These are phyloP conservation scores for Malacoraja senta DNA, from an alignment of 2,797 vertebrate genomes.

Conservation along the genomic window DNA sequence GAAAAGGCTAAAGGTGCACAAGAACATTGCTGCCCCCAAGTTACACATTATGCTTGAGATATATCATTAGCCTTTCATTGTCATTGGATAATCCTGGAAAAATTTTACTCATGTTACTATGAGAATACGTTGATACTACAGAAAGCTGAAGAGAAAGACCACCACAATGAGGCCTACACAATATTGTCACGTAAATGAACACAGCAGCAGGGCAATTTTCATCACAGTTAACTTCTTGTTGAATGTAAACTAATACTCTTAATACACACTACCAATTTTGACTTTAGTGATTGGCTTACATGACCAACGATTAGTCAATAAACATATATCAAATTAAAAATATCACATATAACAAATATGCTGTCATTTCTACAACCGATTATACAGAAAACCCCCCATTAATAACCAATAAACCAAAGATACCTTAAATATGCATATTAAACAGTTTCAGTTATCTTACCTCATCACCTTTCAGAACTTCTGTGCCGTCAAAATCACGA, in stretches of 20 bases:
- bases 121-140: background rate
- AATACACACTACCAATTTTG: background rate
- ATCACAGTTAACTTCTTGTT: background rate
- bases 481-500: slow-evolving; percentile 62
- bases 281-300: background rate
- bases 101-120: too few relatives aligned
- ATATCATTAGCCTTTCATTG: background rate
- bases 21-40: background rate
- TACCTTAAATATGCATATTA: background rate
- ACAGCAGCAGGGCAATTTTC: background rate
- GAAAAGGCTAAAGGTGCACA: too few relatives aligned
- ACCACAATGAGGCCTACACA: background rate
- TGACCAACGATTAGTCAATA: background rate
- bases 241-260: background rate
- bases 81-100: background rate
- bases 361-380: background rate
- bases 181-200: background rate
- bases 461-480: slow-evolving; percentile 79
- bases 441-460: slow-evolving; percentile 52
- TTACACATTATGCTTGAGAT: background rate
- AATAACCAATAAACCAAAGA: background rate
- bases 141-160: background rate
- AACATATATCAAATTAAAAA: background rate
- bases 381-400: background rate
- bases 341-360: background rate